A percentile compares a stretch with the other conserved stretches of the same genome.
Conservation (phyloP, 64 coral and sea anemone genomes). For the Acropora yongei region DNA sequence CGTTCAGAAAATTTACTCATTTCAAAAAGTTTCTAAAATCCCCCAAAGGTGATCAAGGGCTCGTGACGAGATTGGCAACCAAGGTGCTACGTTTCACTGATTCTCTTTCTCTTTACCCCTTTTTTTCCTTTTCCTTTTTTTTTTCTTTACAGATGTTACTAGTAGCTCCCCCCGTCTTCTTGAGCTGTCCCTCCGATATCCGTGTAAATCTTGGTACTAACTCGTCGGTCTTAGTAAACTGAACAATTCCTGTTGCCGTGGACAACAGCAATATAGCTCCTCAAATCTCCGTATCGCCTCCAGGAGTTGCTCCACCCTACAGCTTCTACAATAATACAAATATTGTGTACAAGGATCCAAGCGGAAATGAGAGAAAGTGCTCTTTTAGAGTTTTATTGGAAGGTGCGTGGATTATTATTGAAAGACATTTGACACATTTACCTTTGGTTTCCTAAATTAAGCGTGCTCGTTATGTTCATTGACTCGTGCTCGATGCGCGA, state of each 20-base stretch:
- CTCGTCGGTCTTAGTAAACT: conserved; percentile 54
- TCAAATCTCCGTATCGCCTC: conserved; percentile 3
- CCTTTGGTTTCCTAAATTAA: neutral
- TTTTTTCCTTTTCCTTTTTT: neutral
- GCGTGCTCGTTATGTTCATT: neutral
- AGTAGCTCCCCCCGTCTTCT: conserved; percentile 57
- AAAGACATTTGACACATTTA: neutral
- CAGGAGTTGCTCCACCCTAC: conserved; percentile 46
- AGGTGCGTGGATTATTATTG: conserved; percentile 15
- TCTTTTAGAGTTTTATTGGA: conserved; percentile 64
- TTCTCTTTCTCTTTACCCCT: neutral
- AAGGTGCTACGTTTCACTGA: neutral
- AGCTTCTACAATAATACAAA: neutral
- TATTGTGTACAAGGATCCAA: conserved; percentile 65
- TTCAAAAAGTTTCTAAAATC: neutral
- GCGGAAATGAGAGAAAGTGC: conserved; percentile 50
- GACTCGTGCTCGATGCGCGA: no score
- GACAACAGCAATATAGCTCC: conserved; percentile 48
- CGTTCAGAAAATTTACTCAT: neutral
- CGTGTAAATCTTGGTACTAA: conserved; percentile 24
- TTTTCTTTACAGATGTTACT: conserved; percentile 35
- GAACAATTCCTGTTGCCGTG: conserved; percentile 45
- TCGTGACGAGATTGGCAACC: neutral
- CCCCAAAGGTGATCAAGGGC: neutral
- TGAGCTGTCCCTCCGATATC: conserved; percentile 70